Evolutionary conservation across 2,113 vertebrate genomes (phyloP), one percentile per base, ranked within the genome.

Genomic region (Columbina picui): DNA sequence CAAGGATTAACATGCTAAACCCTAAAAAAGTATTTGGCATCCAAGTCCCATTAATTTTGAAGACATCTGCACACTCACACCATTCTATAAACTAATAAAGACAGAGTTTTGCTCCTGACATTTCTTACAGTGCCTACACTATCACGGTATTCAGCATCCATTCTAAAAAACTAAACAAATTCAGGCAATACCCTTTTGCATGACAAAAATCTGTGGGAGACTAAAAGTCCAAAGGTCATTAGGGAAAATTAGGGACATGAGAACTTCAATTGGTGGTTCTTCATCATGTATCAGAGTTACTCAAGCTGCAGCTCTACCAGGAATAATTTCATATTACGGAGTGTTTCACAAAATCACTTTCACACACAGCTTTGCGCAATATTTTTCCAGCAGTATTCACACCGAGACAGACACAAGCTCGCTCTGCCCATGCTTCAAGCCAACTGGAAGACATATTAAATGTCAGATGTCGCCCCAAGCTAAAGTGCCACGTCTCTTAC

Each of bases 371-470:
- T 84, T 94, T 97, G 90, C 0, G 2, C 92, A 95, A 68, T 41
- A 5, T 43, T 67, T 87, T 65, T 50, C 69, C 84, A 69, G 65
- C 87, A 81, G 87, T 0, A 34, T 3, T 78, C 47, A 16, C 65
- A 10, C 47, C 1, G 56, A 68, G 56, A 55, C 81, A 84, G 87
- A 70, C 1, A 5, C 75, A 47, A 75, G 77, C 56, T 89, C 18
- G 0, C 68, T 65, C 77, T 89, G 87, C 68, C 88, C 27, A 1
- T 57, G 64, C 73, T 59, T 75, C 69, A 34, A 75, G 87, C 84
- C 96, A 94, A 56, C 87, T 97, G 87, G 84, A 95, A 94, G 84
- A 87, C 34, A 19, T 7, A 65, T 60, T 11, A 87, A 85, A 89
- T 79, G 84, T 85, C 93, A 96, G 70, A 47, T 3, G 1, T 6